Evolutionary conservation across 2,797 vertebrate genomes (phyloP).

Genomic region (Sebastes oblongus): DNA sequence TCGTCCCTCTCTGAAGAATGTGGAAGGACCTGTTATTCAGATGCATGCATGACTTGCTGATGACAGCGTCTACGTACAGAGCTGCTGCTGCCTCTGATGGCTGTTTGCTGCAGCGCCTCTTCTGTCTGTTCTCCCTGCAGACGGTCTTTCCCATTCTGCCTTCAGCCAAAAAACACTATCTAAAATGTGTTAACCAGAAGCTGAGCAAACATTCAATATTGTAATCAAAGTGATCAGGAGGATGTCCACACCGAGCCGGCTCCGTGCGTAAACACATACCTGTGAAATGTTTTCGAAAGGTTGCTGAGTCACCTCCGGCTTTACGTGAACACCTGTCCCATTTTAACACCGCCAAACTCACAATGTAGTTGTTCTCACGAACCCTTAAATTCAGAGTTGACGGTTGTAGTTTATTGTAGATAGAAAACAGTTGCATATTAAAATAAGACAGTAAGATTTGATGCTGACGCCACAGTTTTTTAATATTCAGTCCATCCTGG

Average conservation of each 20-base stretch:
- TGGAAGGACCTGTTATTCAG: slow-evolving; percentile 72
- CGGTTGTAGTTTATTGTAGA: background rate
- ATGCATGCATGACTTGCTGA: slow-evolving; percentile 61
- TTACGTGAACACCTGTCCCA: background rate
- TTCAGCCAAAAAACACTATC: background rate
- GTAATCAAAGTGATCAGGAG: background rate
- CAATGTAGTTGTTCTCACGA: background rate
- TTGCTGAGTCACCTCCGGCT: background rate
- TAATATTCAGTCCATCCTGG: background rate
- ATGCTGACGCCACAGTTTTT: background rate
- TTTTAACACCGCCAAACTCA: background rate
- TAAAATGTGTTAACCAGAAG: background rate
- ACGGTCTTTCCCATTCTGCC: background rate
- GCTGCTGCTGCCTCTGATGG: slow-evolving; percentile 37
- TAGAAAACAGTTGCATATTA: background rate
- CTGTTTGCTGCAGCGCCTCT: slow-evolving; percentile 4
- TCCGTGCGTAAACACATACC: background rate
- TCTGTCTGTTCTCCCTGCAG: background rate
- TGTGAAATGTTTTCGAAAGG: background rate
- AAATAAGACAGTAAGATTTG: background rate
- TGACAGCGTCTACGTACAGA: slow-evolving; percentile 47
- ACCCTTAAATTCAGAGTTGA: background rate
- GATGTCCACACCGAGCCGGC: background rate
- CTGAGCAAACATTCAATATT: background rate
- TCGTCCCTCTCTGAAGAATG: slow-evolving; percentile 73